These are phyloP conservation scores for Drosophila nigrodunni DNA, from an alignment of 1,140 invertebrate species.

Conservation along the genomic window DNA sequence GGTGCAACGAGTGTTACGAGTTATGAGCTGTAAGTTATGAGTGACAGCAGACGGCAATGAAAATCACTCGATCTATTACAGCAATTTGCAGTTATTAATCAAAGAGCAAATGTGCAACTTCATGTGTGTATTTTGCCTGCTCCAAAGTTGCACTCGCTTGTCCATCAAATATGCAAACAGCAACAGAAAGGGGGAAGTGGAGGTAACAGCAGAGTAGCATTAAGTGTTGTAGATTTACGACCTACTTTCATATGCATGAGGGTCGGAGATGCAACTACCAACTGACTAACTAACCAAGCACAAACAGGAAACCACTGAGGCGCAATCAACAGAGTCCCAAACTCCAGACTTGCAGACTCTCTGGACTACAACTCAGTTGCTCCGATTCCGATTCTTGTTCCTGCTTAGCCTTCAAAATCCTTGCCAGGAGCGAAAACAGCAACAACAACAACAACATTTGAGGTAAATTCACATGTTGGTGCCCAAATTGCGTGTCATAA, in stretches of 20 bases:
- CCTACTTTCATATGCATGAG: constrained; percentile 81
- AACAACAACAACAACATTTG: neutral
- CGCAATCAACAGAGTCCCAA: constrained; percentile 15
- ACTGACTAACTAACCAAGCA: constrained; percentile 70
- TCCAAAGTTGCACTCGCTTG: constrained; percentile 14
- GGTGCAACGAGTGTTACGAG: constrained; percentile 22
- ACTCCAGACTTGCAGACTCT: neutral
- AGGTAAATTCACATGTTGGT: neutral
- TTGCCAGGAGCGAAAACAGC: constrained; percentile 13
- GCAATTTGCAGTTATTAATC: constrained; percentile 81
- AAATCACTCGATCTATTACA: constrained; percentile 76
- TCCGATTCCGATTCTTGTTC: neutral
- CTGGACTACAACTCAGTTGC: neutral
- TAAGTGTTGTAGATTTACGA: constrained; percentile 70
- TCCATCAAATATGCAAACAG: constrained; percentile 73
- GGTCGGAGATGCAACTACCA: constrained; percentile 53
- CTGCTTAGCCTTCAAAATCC: constrained; percentile 27
- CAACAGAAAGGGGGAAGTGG: constrained; percentile 6
- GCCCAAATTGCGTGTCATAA: constrained; percentile 53
- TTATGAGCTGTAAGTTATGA: constrained; percentile 34
- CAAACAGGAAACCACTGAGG: constrained; percentile 32
- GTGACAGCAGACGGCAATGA: constrained; percentile 38
- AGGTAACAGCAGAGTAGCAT: constrained; percentile 15
- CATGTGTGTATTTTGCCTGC: constrained; percentile 3
- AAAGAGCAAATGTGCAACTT: constrained; percentile 56